Evolutionary conservation across 2,797 vertebrate species (phyloP).

Genomic region (Kryptopterus vitreolus): DNA sequence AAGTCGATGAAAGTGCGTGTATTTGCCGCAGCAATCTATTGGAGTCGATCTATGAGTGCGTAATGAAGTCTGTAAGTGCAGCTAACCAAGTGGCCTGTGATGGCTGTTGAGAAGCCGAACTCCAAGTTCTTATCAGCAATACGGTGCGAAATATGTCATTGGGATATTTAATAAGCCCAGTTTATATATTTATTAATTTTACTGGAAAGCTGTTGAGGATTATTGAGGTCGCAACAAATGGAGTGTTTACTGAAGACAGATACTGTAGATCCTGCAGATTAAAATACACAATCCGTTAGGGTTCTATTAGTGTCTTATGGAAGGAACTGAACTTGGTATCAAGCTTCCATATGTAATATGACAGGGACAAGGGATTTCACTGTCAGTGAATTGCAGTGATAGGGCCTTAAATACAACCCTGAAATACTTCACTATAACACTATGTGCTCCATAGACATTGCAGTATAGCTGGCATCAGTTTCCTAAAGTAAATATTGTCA

Average conservation of each 20-base stretch:
- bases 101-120: slow-evolving; percentile 9
- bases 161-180: slow-evolving; percentile 13
- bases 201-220: not conserved
- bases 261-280: slow-evolving; percentile 12
- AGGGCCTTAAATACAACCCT: too few relatives aligned
- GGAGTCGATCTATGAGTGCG: slow-evolving; percentile 29
- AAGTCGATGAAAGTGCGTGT: slow-evolving; percentile 18
- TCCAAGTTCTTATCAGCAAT: not conserved
- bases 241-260: not conserved
- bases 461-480: not conserved
- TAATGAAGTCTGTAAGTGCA: slow-evolving; percentile 46
- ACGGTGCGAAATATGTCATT: not conserved
- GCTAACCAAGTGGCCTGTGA: slow-evolving; percentile 33
- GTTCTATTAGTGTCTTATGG: not conserved
- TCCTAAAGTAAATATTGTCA: not conserved
- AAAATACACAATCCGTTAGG: not conserved
- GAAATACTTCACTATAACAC: not conserved
- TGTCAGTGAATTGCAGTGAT: not conserved
- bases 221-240: not conserved
- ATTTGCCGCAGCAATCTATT: slow-evolving; percentile 10
- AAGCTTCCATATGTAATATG: not conserved
- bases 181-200: not conserved
- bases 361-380: not conserved
- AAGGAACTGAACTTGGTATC: not conserved
- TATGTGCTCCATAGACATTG: not conserved